These are phyloP conservation scores for Protophormia terraenovae DNA, from an alignment of 2,888 invertebrate species.

Conservation along the genomic window DNA sequence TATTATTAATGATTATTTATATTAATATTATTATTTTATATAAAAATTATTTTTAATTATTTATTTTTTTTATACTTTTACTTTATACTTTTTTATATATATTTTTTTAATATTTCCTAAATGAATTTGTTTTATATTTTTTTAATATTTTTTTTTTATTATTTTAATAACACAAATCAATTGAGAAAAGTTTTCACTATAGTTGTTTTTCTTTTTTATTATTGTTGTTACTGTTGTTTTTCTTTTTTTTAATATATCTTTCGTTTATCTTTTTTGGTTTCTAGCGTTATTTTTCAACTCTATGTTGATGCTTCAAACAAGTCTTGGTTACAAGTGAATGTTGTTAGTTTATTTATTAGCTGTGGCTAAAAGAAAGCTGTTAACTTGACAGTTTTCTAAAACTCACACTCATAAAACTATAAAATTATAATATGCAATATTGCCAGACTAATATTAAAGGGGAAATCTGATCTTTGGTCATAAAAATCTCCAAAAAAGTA, in stretches of 20 bases:
- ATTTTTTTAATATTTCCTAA: too few relatives aligned
- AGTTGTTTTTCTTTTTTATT: not conserved
- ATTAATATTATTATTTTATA: not conserved
- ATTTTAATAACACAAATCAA: too few relatives aligned
- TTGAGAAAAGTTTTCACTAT: slow-evolving; percentile 26
- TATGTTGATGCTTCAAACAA: slow-evolving; percentile 56
- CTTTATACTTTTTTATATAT: too few relatives aligned
- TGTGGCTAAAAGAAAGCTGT: slow-evolving; percentile 64
- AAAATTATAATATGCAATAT: not conserved
- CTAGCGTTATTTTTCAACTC: slow-evolving; percentile 43
- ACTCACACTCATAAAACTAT: slow-evolving; percentile 28
- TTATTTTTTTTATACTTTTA: not conserved
- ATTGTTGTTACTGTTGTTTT: slow-evolving; percentile 14
- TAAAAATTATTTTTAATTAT: not conserved
- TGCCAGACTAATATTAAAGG: not conserved
- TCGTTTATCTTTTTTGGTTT: slow-evolving; percentile 31
- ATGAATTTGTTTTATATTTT: too few relatives aligned
- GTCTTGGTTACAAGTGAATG: slow-evolving; percentile 62
- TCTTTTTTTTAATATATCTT: slow-evolving; percentile 33
- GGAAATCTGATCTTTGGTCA: not conserved
- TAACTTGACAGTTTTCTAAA: slow-evolving; percentile 56
- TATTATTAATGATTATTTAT: too few relatives aligned
- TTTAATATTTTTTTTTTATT: not conserved
- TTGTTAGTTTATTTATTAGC: slow-evolving; percentile 56
- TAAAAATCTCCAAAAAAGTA: not conserved